A percentile compares a stretch with the other conserved stretches of the same genome.
These are phyloP conservation scores for Myzus persicae DNA, from an alignment of 1,140 invertebrate species.

Conservation along the genomic window DNA sequence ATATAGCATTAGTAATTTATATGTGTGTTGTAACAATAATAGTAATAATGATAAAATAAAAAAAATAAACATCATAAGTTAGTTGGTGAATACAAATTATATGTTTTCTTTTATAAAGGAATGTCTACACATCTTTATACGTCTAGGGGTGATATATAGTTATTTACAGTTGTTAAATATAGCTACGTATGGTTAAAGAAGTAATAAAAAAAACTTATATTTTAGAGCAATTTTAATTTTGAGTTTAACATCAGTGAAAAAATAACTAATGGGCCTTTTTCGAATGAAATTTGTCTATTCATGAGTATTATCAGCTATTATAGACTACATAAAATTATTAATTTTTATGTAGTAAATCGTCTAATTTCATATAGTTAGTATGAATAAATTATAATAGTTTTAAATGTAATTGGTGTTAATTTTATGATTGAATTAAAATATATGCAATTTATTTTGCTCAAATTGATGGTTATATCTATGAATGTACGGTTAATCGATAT, in stretches of 20 bases:
- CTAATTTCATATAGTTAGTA: neutral
- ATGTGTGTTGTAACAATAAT: slow-evolving; percentile 29
- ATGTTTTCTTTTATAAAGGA: neutral
- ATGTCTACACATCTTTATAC: neutral
- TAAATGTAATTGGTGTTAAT: neutral
- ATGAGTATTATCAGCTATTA: neutral
- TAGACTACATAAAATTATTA: neutral
- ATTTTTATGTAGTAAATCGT: too few species aligned
- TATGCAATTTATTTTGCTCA: too few species aligned
- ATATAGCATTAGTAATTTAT: slow-evolving; percentile 25
- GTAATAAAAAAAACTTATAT: neutral
- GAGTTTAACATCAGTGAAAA: neutral
- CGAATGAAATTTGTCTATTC: neutral
- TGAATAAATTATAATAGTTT: neutral
- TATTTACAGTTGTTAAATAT: neutral
- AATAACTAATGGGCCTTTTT: neutral
- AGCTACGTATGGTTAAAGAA: neutral
- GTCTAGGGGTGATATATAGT: neutral
- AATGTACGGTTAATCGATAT: too few species aligned
- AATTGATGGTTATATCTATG: too few species aligned
- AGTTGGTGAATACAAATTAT: slow-evolving; percentile 22
- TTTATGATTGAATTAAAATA: too few species aligned
- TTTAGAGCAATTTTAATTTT: neutral
- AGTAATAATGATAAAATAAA: neutral
- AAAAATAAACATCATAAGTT: slow-evolving; percentile 10